These are phyloP conservation scores for Arctopsyche grandis DNA, from an alignment of 1,140 invertebrate species.

Conservation along the genomic window DNA sequence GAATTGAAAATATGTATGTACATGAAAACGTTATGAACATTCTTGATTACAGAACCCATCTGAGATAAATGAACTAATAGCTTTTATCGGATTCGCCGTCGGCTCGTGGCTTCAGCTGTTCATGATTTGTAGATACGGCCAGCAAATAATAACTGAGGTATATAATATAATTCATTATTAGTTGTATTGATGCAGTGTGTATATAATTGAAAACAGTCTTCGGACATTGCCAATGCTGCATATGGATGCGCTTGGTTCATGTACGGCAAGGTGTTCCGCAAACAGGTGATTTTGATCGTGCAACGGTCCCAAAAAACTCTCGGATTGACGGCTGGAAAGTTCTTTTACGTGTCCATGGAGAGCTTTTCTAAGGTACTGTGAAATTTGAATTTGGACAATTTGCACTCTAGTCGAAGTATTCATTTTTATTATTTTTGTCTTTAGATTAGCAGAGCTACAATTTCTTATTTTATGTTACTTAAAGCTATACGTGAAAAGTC, in stretches of 20 bases:
- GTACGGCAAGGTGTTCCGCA: slow-evolving; percentile 35
- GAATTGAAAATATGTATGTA: no score
- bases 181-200: neutral
- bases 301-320: slow-evolving; percentile 39
- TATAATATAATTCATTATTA: neutral
- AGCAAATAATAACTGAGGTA: slow-evolving; percentile 43
- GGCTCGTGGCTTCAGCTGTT: slow-evolving; percentile 38
- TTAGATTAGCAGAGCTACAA: slow-evolving; percentile 29
- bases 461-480: slow-evolving; percentile 38
- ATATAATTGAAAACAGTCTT: slow-evolving; percentile 20
- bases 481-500: slow-evolving; percentile 14
- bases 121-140: slow-evolving; percentile 39
- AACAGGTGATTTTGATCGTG: slow-evolving; percentile 34
- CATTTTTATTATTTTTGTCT: slow-evolving; percentile 9
- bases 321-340: slow-evolving; percentile 42
- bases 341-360: slow-evolving; percentile 46
- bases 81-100: slow-evolving; percentile 17
- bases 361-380: slow-evolving; percentile 46
- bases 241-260: slow-evolving; percentile 46
- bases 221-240: slow-evolving; percentile 34
- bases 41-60: neutral
- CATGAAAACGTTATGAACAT: no score
- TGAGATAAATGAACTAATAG: neutral
- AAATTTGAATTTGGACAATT: no score
- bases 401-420: neutral